Evolutionary conservation across 2,888 invertebrate species (phyloP), one percentile per base, ranked within the genome.

Genomic region (Hirtodrosophila confusa): DNA sequence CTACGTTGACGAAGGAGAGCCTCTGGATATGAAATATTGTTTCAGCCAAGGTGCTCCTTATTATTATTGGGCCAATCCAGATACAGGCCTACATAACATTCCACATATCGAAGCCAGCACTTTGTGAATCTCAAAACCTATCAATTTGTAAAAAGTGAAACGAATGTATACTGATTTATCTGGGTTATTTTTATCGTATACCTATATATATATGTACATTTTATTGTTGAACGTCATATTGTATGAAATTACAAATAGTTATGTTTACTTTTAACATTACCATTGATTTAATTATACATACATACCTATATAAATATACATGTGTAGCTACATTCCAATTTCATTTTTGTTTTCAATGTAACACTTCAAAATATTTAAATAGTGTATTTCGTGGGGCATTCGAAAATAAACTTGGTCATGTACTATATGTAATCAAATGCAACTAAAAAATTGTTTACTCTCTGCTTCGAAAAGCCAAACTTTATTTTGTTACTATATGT

Each of bases 31-130:
- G 91, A 96, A 96, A 90, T 96, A 96, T 88, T 97, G 96, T 90
- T 97, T 97, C 90, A 94, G 95, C 4, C 91, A 92, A 53, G 98
- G 98, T 5, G 97, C 98, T 2, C 98, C 98, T 0, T 91, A 91
- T 73, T 98, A 96, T 91, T 95, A 95, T 90, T 98, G 98, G 98
- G 92, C 92, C 31, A 92, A 93, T 43, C 93, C 93, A 1, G 93
- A 93, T 1, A 93, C 94, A 44, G 93, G 93, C 54, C 93, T 97
- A 50, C 94, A 94, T 79, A 94, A 95, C 82, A 96, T 97, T 86
- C 97, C 97, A 0, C 94, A 95, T 60, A 88, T 91, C 50, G 95
- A 96, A 75, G 95, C 96, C 6, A 93, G 93, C 89, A 89, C 90
- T 43, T 90, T 92, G 88, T 90, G 84, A 90, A 77, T 70, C 33